A percentile compares a stretch with the other conserved stretches of the same genome.
Conservation (phyloP, 2,888 invertebrate genomes). For the Apodemia zela region DNA sequence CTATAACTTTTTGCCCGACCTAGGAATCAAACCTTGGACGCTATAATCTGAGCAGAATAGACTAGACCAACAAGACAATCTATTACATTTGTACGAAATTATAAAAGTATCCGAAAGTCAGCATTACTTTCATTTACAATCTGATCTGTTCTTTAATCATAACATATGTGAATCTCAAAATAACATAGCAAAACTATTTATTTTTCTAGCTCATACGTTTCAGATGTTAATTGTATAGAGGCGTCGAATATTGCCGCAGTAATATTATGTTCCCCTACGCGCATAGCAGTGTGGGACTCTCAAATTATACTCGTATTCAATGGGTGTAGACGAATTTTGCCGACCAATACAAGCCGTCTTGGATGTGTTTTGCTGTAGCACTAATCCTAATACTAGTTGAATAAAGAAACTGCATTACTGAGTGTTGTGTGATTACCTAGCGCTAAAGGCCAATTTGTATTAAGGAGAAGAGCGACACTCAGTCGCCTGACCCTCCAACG, state of each 20-base stretch:
- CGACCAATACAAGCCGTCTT: constrained; percentile 8
- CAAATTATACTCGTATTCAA: neutral
- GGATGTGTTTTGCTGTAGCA: constrained; percentile 7
- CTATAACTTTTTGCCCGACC: too few relatives aligned
- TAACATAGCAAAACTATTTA: constrained; percentile 9
- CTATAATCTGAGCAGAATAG: too few relatives aligned
- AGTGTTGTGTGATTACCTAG: constrained; percentile 42
- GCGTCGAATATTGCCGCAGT: constrained; percentile 4
- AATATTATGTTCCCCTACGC: constrained; percentile 13
- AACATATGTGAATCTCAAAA: constrained; percentile 3
- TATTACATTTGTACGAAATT: neutral
- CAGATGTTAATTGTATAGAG: constrained; percentile 9
- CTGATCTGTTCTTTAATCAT: neutral
- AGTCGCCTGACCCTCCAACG: constrained; percentile 36
- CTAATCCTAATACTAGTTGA: constrained; percentile 13
- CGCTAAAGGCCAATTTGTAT: constrained; percentile 52
- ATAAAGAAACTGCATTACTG: constrained; percentile 36
- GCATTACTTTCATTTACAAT: neutral
- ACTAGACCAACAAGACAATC: too few relatives aligned
- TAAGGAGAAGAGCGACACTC: constrained; percentile 57
- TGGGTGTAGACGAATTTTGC: constrained; percentile 4
- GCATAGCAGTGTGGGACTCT: constrained; percentile 8
- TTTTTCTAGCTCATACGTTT: constrained; percentile 7
- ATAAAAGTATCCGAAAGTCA: neutral
- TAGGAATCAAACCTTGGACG: too few relatives aligned